Percentiles rank a stretch among this genome's conserved stretches.
Conservation (phyloP, 2,797 vertebrate genomes). For the Muscicapa striata region DNA sequence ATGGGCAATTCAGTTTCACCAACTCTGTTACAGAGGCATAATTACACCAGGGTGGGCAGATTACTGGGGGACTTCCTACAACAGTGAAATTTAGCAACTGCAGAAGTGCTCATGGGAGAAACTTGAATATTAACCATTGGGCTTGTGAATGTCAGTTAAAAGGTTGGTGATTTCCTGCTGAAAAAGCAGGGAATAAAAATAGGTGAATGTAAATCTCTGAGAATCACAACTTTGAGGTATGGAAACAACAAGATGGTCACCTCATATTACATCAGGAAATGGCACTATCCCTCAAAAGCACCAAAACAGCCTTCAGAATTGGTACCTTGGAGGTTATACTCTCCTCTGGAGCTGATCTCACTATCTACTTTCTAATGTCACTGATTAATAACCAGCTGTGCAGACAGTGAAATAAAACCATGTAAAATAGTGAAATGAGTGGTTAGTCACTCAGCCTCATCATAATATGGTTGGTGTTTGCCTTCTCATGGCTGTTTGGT, state of each 20-base stretch:
- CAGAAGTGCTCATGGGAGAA: not conserved
- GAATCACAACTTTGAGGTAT: not conserved
- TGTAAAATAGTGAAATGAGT: not conserved
- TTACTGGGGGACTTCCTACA: not conserved
- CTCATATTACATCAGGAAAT: not conserved
- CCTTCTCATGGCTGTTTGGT: not conserved
- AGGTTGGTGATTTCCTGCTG: not conserved
- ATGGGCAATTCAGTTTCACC: not conserved
- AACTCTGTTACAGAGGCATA: not conserved
- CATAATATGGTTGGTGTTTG: not conserved
- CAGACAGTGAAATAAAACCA: not conserved
- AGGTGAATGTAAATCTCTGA: not conserved
- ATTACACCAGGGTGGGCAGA: not conserved
- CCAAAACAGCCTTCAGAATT: not conserved
- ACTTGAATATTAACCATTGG: not conserved
- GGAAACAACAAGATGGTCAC: not conserved
- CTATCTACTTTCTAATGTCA: not conserved
- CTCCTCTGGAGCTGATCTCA: not conserved
- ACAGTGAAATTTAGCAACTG: not conserved
- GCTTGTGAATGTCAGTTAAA: not conserved
- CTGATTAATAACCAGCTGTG: not conserved
- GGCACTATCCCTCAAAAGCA: not conserved
- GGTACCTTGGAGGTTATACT: not conserved
- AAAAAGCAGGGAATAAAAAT: not conserved
- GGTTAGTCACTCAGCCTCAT: not conserved